Evolutionary conservation across 2,888 invertebrate species (phyloP).

Genomic region (Andricus curvator): DNA sequence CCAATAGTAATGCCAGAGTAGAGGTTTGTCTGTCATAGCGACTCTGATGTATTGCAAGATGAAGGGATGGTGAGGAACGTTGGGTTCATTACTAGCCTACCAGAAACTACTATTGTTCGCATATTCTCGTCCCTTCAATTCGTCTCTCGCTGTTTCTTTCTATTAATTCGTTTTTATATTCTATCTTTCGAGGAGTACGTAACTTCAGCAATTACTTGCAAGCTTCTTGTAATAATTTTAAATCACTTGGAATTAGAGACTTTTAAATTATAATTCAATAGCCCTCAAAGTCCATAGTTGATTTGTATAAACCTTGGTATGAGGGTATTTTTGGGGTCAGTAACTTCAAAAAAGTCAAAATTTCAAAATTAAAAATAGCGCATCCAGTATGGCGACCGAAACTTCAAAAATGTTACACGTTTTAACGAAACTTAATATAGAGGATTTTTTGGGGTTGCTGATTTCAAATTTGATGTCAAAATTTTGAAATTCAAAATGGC

Average conservation of each 20-base stretch:
- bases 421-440: too few relatives aligned
- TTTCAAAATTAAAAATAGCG: too few relatives aligned
- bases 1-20: conserved; percentile 45
- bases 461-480: too few relatives aligned
- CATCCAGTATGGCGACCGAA: too few relatives aligned
- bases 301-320: too few relatives aligned
- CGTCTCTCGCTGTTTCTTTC: background rate
- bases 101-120: conserved; percentile 44
- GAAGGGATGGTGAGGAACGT: conserved; percentile 39
- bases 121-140: conserved; percentile 20
- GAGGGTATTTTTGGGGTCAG: too few relatives aligned
- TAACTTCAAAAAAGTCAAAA: too few relatives aligned
- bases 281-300: too few relatives aligned
- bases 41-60: conserved; percentile 49
- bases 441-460: too few relatives aligned
- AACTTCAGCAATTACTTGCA: background rate
- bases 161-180: background rate
- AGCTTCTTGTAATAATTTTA: background rate
- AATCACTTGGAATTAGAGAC: background rate
- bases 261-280: background rate
- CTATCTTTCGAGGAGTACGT: background rate
- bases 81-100: conserved; percentile 44
- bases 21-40: conserved; percentile 43
- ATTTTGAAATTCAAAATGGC: too few relatives aligned
- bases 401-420: too few relatives aligned